Base-by-base conservation (phyloP, 2,113 vertebrate species). In the Sebastes fasciatus region DNA sequence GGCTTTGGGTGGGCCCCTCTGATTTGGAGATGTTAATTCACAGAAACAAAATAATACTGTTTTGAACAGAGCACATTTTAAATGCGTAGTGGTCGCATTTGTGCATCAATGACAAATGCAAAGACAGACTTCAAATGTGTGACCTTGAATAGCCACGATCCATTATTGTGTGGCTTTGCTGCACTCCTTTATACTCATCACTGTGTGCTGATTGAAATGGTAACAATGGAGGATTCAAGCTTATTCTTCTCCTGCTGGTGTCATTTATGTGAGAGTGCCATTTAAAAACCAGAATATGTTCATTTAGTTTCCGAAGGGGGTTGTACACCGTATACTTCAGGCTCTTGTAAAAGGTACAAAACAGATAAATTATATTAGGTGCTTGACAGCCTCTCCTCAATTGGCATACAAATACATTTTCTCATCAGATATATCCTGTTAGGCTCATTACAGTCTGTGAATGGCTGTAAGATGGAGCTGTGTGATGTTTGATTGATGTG, bases 401-500 rank as follows among this genome's bases (percentile, higher is more conserved):
- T 62, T 11, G 58, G 58, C 72, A 63, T 48, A 54, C 40, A 14
- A 58, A 67, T 75, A 45, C 23, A 84, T 86, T 75, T 85, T 72
- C 77, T 70, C 1, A 43, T 85, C 83, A 40, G 65, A 69, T 42
- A 0, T 49, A 61, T 79, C 40, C 64, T 1, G 17, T 85, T 86
- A 84, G 80, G 62, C 80, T 89, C 64, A 76, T 90, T 88, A 82
- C 62, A 49, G 68, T 6, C 21, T 45, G 58, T 26, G 70, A 84
- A 77, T 48, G 66, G 74, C 64, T 71, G 57, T 51, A 63, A 87
- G 83, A 86, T 76, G 73, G 85, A 86, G 71, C 75, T 65, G 21
- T 48, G 11, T 65, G 83, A 67, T 48, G 68, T 66, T 55, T 86
- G 87, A 93, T 80, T 86, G 87, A 91, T 86, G 70, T 23, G 77